A percentile compares a stretch with the other conserved stretches of the same genome.
Conservation (phyloP, 92 coral and sea anemone genomes). For the Palythoa grandiflora region DNA sequence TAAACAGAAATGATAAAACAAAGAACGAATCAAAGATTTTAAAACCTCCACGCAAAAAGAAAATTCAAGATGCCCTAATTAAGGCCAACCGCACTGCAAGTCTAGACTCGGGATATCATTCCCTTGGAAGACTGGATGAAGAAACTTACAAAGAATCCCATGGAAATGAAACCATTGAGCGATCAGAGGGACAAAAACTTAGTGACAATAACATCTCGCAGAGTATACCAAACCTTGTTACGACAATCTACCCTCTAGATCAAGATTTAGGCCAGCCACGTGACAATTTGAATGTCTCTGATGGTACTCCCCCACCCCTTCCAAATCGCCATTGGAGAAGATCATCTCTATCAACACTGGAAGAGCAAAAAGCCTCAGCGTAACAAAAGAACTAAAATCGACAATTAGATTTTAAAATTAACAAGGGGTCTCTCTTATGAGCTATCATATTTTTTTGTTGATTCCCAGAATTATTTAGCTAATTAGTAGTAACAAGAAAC, state of each 20-base stretch:
- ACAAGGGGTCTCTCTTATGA: not conserved
- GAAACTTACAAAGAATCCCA: too few relatives aligned
- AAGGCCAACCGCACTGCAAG: not conserved
- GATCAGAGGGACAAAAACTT: not conserved
- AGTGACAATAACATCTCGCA: not conserved
- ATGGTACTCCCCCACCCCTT: not conserved
- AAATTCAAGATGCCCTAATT: not conserved
- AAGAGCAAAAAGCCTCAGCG: not conserved
- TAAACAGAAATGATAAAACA: not conserved
- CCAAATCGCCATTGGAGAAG: not conserved
- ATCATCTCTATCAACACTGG: not conserved
- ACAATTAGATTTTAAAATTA: not conserved
- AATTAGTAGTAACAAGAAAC: too few relatives aligned
- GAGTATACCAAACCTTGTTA: not conserved
- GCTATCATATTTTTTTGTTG: too few relatives aligned
- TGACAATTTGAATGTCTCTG: not conserved
- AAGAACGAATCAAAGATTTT: not conserved
- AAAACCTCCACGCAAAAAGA: slow-evolving; percentile 15
- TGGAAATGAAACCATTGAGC: not conserved
- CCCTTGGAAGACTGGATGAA: slow-evolving; percentile 20
- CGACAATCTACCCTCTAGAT: not conserved
- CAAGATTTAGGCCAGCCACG: slow-evolving; percentile 5
- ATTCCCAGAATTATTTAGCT: too few relatives aligned
- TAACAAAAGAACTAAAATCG: not conserved
- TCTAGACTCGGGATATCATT: slow-evolving; percentile 11